Evolutionary conservation across 2,797 vertebrate species (phyloP), one percentile per base, ranked within the genome.

Genomic region (Gymnoscopelus braueri): DNA sequence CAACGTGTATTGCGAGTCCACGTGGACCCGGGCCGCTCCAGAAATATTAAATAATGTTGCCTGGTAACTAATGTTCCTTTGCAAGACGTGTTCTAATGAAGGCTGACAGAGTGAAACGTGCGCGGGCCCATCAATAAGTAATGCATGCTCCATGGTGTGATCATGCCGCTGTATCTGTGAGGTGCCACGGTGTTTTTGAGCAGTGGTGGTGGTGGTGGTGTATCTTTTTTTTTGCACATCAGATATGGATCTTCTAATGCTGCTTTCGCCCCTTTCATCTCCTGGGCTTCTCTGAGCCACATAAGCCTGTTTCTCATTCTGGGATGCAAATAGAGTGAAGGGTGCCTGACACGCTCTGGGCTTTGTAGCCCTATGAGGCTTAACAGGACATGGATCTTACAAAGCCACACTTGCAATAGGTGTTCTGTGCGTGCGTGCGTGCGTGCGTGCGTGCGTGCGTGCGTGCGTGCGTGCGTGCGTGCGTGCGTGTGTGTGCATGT

Each of bases 251-350:
- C 64, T 63, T 55, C 32, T 35, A 35, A 35, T 35, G 32, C 73
- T 44, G 58, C 52, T 52, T 44, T 54, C 59, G 52, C 47, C 49
- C 29, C 35, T 79, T 72, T 73, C 57, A 55, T 61, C 56, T 72
- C 63, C 52, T 47, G 8, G 26, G 39, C n/a, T 14, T 71, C 56
- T 63, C 53, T 63, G 14, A 8, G 49, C 53, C 60, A 60, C 4
- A 44, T 57, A n/a, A 44, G 67, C 70, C 65, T 49, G 51, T 74
- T 73, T 72, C 62, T 79, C 69, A 65, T 72, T 71, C 52, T 12
- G 62, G 48, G 74, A 79, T 78, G 74, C 67, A 77, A 82, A 88
- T 74, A 74, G 74, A 83, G 59, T 61, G 51, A 49, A 62, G 76
- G 55, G 51, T 78, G 69, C 71, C 79, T 63, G 48, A 75, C 78